Evolutionary conservation across 2,113 vertebrate genomes (phyloP).

Genomic region (Myiopsitta monachus): DNA sequence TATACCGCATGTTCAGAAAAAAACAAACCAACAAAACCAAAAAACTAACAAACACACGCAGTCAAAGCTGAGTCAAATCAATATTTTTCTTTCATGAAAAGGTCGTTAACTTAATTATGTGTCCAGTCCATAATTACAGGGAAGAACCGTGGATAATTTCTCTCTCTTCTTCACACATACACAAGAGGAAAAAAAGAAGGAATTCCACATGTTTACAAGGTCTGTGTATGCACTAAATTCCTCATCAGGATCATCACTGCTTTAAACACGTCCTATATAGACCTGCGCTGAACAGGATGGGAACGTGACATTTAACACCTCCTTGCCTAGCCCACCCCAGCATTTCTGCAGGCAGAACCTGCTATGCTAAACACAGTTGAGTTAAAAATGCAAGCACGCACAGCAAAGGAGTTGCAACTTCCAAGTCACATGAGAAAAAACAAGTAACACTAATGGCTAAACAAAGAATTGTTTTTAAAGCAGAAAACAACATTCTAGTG

Average conservation of each 20-base stretch:
- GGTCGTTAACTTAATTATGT: neutral
- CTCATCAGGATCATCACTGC: neutral
- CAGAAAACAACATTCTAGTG: neutral
- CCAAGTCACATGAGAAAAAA: neutral
- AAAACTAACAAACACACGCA: too few species aligned
- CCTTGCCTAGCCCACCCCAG: neutral
- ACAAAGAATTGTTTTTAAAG: neutral
- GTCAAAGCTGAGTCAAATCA: neutral
- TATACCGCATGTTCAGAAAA: neutral
- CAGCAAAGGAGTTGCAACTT: neutral
- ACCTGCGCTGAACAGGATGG: neutral
- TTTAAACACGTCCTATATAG: neutral
- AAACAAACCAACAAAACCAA: neutral
- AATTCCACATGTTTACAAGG: neutral
- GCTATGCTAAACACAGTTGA: accelerated
- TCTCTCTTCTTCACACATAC: neutral
- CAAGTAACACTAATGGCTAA: neutral
- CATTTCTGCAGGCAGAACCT: neutral
- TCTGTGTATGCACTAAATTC: neutral
- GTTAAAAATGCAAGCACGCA: neutral
- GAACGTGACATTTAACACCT: neutral
- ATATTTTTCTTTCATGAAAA: neutral
- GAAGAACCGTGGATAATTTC: neutral
- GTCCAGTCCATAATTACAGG: neutral
- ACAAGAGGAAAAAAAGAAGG: neutral